Conservation (phyloP, 2,113 vertebrate species). For the Tapirus terrestris region DNA sequence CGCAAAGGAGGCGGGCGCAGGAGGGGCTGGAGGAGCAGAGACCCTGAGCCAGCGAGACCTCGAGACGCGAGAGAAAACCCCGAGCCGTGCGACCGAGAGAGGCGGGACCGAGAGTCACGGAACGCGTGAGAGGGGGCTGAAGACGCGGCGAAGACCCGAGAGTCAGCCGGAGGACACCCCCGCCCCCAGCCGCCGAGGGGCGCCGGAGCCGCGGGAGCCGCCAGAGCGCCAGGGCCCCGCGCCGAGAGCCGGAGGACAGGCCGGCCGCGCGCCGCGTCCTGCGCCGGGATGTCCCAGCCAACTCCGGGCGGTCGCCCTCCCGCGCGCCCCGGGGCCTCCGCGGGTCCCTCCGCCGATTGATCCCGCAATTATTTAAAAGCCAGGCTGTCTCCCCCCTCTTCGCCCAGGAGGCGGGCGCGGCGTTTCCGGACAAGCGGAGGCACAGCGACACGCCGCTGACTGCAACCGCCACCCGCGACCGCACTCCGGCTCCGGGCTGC, state of each 20-base stretch:
- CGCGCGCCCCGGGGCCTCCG: neutral
- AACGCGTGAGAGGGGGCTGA: neutral
- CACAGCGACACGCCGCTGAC: conserved; percentile 85
- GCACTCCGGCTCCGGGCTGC: conserved; percentile 74
- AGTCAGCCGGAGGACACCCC: neutral
- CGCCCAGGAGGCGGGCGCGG: conserved; percentile 90
- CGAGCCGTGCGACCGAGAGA: neutral
- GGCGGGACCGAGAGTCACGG: neutral
- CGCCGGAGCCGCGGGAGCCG: neutral
- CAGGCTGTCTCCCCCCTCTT: conserved; percentile 85
- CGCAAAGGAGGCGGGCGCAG: conserved; percentile 49
- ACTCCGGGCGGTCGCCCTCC: neutral
- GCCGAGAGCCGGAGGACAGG: neutral
- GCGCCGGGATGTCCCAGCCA: neutral
- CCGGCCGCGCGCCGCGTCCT: neutral
- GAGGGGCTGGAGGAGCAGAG: conserved; percentile 62
- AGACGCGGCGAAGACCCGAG: neutral
- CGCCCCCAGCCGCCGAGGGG: neutral
- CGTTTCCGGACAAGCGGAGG: conserved; percentile 88
- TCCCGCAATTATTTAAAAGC: conserved; percentile 87
- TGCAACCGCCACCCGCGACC: conserved; percentile 83
- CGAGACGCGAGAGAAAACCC: neutral
- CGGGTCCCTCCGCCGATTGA: conserved; percentile 52
- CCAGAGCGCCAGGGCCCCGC: neutral
- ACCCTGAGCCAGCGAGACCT: neutral